Conservation (phyloP, 2,113 vertebrate species). For the Lontra canadensis region DNA sequence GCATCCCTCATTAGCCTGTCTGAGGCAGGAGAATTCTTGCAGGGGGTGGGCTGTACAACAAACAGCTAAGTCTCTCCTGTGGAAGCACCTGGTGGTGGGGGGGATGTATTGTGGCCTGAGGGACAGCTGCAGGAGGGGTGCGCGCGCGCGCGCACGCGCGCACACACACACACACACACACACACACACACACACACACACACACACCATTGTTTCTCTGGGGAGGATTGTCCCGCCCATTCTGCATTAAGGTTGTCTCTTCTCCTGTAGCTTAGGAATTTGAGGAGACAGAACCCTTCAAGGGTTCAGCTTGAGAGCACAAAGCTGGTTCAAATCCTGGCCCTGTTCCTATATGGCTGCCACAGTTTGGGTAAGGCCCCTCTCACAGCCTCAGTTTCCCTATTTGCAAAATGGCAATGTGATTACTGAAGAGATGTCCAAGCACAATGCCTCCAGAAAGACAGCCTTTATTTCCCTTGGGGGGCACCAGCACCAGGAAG, state of each 20-base stretch:
- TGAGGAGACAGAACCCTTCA: background rate
- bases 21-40: background rate
- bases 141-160: accelerated
- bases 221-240: background rate
- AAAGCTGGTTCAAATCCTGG: background rate
- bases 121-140: background rate
- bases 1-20: background rate
- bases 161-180: background rate
- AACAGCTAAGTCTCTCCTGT: background rate
- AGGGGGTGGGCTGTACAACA: background rate
- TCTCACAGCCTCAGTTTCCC: slow-evolving; percentile 33
- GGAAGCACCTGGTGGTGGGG: background rate
- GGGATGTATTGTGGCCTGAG: background rate
- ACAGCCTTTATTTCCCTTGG: background rate
- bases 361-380: background rate
- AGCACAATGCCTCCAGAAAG: background rate
- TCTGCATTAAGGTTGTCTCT: background rate
- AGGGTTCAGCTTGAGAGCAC: background rate
- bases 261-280: background rate
- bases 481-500: background rate
- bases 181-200: background rate
- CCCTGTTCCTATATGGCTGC: background rate
- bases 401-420: slow-evolving; percentile 39
- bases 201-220: background rate
- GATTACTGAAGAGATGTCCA: background rate